phyloP scores from a whole-genome alignment of 2,888 invertebrate genomes.

The Lasioglossum vierecki region DNA sequence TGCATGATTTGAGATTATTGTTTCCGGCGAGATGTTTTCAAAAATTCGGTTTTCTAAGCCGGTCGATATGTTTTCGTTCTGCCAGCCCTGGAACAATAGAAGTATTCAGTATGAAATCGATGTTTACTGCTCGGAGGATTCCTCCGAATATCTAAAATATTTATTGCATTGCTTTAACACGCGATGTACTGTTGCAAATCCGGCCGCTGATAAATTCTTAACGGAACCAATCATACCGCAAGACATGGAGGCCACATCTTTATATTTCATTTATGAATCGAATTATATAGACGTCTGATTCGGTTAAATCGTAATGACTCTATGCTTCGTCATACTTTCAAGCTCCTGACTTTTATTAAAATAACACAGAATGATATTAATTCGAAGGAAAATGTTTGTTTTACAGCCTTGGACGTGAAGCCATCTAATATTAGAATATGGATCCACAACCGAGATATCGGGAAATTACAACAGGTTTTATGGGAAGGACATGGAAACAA shows the following conservation, averaged over 20 bases:
- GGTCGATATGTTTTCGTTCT: background rate
- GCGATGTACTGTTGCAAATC: constrained; percentile 35
- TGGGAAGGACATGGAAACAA: constrained; percentile 96
- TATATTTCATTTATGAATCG: constrained; percentile 1
- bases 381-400: background rate
- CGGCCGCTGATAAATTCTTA: constrained; percentile 36
- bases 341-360: background rate
- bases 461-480: constrained; percentile 93
- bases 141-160: constrained; percentile 48
- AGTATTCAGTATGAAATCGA: constrained; percentile 30
- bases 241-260: background rate
- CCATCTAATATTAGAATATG: constrained; percentile 96
- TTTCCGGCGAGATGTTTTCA: background rate
- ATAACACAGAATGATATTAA: background rate
- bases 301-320: constrained; percentile 1
- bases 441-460: constrained; percentile 96
- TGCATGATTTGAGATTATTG: background rate
- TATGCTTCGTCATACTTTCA: background rate
- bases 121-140: constrained; percentile 17
- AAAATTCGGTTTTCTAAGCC: background rate
- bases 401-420: constrained; percentile 90
- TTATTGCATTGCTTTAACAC: constrained; percentile 36
- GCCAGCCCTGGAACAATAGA: background rate
- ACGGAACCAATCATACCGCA: constrained; percentile 1
- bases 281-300: background rate